phyloP scores from a whole-genome alignment of 2,888 invertebrate species.

The Melikaiella ostensackeni region DNA sequence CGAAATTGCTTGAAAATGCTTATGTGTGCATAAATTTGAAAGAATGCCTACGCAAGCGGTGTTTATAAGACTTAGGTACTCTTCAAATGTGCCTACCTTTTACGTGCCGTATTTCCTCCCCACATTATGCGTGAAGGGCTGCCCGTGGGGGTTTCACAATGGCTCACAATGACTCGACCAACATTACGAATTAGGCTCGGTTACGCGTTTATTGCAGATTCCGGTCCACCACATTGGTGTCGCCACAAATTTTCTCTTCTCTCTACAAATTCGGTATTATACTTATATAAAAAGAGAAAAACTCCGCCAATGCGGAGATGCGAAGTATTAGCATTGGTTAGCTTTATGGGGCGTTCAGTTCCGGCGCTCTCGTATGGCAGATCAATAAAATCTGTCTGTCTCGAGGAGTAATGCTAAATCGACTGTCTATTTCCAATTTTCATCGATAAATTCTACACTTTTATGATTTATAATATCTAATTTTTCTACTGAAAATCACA shows the following conservation, averaged over 20 bases:
- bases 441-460: too few relatives aligned
- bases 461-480: too few relatives aligned
- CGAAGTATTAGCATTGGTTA: constrained; percentile 81
- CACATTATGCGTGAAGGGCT: constrained; percentile 39
- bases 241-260: constrained; percentile 57
- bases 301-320: constrained; percentile 73
- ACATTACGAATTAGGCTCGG: constrained; percentile 77
- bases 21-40: constrained; percentile 22
- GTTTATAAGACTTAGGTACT: constrained; percentile 8
- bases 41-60: neutral
- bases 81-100: constrained; percentile 42
- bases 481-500: too few relatives aligned
- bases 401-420: constrained; percentile 74
- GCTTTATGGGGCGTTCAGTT: constrained; percentile 81
- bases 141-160: constrained; percentile 58
- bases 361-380: constrained; percentile 67
- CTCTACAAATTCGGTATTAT: constrained; percentile 51
- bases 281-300: constrained; percentile 54
- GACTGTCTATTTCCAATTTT: constrained; percentile 58
- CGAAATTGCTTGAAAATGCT: neutral
- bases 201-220: constrained; percentile 76
- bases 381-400: constrained; percentile 75
- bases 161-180: constrained; percentile 65
- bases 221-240: constrained; percentile 70
- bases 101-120: neutral